These are phyloP conservation scores for Oxytorus armatus DNA, from an alignment of 2,888 invertebrate species.

Conservation along the genomic window DNA sequence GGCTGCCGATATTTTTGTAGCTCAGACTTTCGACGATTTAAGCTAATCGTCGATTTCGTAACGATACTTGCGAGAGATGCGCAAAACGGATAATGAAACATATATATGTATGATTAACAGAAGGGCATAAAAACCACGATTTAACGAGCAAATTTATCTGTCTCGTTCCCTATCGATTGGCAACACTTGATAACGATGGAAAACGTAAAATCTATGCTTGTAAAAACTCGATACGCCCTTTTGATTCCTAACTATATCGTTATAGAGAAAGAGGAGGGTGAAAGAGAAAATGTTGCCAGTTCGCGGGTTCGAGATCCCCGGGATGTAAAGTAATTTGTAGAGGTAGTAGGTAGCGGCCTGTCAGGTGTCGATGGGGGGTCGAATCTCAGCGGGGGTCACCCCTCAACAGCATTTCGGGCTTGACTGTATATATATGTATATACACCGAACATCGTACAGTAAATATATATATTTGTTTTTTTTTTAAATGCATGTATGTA, in stretches of 20 bases:
- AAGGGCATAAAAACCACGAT: not conserved
- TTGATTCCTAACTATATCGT: not conserved
- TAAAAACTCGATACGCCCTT: not conserved
- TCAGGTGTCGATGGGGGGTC: slow-evolving; percentile 81
- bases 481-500: slow-evolving; percentile 28
- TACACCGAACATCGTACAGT: not conserved
- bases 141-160: not conserved
- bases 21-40: slow-evolving; percentile 17
- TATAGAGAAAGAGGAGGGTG: not conserved
- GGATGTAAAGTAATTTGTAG: slow-evolving; percentile 81
- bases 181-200: not conserved
- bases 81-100: not conserved
- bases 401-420: slow-evolving; percentile 58
- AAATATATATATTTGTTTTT: too few relatives aligned
- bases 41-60: slow-evolving; percentile 23
- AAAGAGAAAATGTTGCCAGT: slow-evolving; percentile 42
- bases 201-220: not conserved
- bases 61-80: slow-evolving; percentile 44
- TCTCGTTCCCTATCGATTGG: not conserved
- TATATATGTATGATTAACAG: not conserved
- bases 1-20: slow-evolving; percentile 39
- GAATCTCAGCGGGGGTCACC: slow-evolving; percentile 78
- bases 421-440: slow-evolving; percentile 19
- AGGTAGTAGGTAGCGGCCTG: slow-evolving; percentile 78
- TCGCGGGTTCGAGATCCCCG: slow-evolving; percentile 60